phyloP scores from a whole-genome alignment of 2,888 invertebrate species.

The Dascillus cervinus region DNA sequence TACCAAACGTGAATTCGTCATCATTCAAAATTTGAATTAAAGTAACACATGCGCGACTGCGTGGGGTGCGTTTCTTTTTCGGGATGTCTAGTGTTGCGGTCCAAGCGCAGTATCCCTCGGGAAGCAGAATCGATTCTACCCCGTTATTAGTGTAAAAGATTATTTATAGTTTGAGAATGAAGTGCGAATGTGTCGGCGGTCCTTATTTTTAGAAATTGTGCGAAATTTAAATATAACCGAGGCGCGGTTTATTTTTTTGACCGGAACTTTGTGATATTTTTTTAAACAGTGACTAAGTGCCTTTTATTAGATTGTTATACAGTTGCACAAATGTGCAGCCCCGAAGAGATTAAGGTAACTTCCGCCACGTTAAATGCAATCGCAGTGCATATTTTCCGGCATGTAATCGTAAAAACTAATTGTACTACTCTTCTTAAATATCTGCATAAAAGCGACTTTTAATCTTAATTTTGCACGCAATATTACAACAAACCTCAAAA shows the following conservation, averaged over 20 bases:
- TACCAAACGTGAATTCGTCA: too few relatives aligned
- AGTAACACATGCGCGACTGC: too few relatives aligned
- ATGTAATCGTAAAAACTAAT: slow-evolving; percentile 15
- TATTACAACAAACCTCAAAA: slow-evolving; percentile 10
- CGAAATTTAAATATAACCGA: background rate
- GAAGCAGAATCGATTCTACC: too few relatives aligned
- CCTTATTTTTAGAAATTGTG: background rate
- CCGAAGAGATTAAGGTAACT: slow-evolving; percentile 44
- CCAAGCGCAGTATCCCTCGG: too few relatives aligned
- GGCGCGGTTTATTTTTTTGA: background rate
- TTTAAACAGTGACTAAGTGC: background rate
- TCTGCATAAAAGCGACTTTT: slow-evolving; percentile 27
- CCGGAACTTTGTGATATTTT: background rate
- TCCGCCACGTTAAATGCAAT: background rate
- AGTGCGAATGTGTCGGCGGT: too few relatives aligned
- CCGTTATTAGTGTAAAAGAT: too few relatives aligned
- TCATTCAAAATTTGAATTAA: too few relatives aligned
- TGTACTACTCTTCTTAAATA: slow-evolving; percentile 18
- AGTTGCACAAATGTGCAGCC: slow-evolving; percentile 40
- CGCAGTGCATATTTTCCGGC: too few relatives aligned
- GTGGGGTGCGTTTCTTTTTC: too few relatives aligned
- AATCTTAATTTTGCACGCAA: slow-evolving; percentile 30
- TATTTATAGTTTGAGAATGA: too few relatives aligned
- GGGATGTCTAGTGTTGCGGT: too few relatives aligned
- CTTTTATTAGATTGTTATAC: too few relatives aligned